These are phyloP conservation scores for Typhlichthys subterraneus DNA, from an alignment of 2,797 vertebrate genomes.

Conservation along the genomic window DNA sequence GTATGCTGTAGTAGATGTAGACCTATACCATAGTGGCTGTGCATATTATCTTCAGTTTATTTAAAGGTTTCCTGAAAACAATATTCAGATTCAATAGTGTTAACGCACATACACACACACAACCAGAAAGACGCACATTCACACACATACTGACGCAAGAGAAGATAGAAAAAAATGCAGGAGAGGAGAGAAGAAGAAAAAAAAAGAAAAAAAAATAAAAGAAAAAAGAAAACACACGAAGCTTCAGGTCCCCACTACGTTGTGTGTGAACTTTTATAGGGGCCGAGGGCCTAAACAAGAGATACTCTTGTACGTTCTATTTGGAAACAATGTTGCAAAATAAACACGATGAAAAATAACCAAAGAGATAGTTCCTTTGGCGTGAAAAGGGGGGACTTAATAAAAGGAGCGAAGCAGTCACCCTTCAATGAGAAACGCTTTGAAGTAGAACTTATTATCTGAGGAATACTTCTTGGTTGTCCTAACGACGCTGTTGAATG, in stretches of 20 bases:
- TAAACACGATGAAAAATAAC: constrained; percentile 97
- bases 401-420: constrained; percentile 94
- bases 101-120: constrained; percentile 15
- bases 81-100: constrained; percentile 26
- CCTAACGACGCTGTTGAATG: constrained; percentile 98
- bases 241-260: constrained; percentile 46
- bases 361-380: constrained; percentile 89
- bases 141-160: no score
- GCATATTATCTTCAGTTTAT: constrained; percentile 74
- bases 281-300: constrained; percentile 44
- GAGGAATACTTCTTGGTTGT: constrained; percentile 97
- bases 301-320: constrained; percentile 86
- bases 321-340: constrained; percentile 96
- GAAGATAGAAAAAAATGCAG: constrained; percentile 14
- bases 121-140: constrained; percentile 1
- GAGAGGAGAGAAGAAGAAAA: no score
- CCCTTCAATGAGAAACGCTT: constrained; percentile 94
- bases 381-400: constrained; percentile 89
- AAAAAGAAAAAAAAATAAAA: no score
- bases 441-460: constrained; percentile 99
- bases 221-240: constrained; percentile 26
- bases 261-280: constrained; percentile 68
- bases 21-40: constrained; percentile 11
- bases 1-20: constrained; percentile 8
- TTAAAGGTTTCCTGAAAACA: constrained; percentile 58